Base-by-base conservation (phyloP, 2,888 invertebrate species). In the Cephus pulcher region DNA sequence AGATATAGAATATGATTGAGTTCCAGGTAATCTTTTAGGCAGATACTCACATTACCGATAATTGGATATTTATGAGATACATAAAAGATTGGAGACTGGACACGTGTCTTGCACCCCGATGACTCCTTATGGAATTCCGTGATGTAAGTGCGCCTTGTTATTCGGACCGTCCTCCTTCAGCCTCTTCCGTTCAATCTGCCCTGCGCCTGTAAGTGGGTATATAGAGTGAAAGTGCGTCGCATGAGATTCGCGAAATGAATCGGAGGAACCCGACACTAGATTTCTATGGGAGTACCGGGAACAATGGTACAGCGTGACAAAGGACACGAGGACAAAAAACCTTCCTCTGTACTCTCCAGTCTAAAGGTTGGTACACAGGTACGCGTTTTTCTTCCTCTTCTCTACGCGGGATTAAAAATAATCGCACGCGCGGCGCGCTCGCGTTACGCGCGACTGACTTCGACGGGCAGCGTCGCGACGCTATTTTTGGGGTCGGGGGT, bases 371-470 rank as follows among this genome's bases (percentile, higher is more conserved):
- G 70, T 70, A 33, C 70, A 70, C 70, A 33, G 32, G 70, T 33
- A 33, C 70, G 70, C 70, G 30, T 71, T 76, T n/a, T 74, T 81
- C 37, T 74, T 79, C 80, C 78, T 82, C 75, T 76, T 78, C 30
- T 33, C 75, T 80, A 79, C 75, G 82, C 83, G 83, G 83, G 86
- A 87, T 87, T 86, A 87, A 87, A 87, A 87, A 86, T 86, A 86
- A 87, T 87, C 86, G 87, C 84, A 82, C 83, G 70, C 70, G 70
- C 30, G 32, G 70, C 70, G 37, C 1, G 4, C 4, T 37, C 37
- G 37, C 37, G 15, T 37, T 40, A 40, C 40, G 40, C 40, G 15
- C 40, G 40, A 40, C 40, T 40, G 40, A 40, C 15, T 40, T 15
- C 40, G 40, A 15, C 40, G 40, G 15, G 40, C 40, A 40, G 15